Conservation (phyloP, 64 coral and sea anemone species). For the Trachythela sp. region DNA sequence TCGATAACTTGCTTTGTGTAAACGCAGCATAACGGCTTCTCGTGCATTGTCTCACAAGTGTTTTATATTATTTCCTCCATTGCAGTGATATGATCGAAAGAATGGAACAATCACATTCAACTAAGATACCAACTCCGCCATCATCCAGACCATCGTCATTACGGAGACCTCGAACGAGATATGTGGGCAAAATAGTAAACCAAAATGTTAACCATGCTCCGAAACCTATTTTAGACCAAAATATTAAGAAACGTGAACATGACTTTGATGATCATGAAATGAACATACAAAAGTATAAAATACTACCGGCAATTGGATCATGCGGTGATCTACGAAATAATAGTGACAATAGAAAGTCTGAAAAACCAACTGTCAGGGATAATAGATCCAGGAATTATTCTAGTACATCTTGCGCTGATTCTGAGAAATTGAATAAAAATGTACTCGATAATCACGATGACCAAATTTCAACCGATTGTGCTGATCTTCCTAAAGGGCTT, state of each 20-base stretch:
- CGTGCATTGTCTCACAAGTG: background rate
- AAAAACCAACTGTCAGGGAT: background rate
- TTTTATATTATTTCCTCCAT: background rate
- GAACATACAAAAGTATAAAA: background rate
- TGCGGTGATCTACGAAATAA: too few species aligned
- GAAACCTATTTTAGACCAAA: background rate
- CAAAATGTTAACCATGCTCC: background rate
- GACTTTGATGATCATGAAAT: background rate
- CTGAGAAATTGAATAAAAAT: background rate
- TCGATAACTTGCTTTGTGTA: too few species aligned
- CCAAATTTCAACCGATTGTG: background rate
- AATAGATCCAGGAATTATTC: background rate
- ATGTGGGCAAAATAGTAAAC: background rate
- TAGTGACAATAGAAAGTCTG: background rate
- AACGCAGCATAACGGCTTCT: too few species aligned
- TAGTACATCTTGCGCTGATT: background rate
- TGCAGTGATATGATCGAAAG: background rate
- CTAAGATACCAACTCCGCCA: background rate
- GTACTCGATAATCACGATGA: background rate
- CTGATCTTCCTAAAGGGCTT: too few species aligned
- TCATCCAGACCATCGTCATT: background rate
- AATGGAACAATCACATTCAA: background rate
- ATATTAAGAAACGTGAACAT: background rate
- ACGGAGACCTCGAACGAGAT: background rate
- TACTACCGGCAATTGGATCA: background rate